Base-by-base conservation (phyloP, 2,113 vertebrate species). In the Toxotes chatareus region DNA sequence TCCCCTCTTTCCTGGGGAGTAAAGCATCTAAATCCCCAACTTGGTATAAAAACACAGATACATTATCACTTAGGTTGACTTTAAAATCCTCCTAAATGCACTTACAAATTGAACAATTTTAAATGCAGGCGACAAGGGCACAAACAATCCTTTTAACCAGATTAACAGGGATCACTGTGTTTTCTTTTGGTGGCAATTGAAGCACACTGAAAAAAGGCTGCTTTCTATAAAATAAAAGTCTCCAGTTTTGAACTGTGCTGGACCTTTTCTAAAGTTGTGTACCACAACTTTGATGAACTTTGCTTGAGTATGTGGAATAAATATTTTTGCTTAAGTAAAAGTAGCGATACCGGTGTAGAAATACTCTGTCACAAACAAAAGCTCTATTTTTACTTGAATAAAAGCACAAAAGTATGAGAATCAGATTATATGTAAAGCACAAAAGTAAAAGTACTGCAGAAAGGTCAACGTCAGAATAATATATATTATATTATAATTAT, bases 1-100 rank as follows among this genome's bases (percentile, higher is more conserved):
- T 83, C 17, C 19, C 13, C 23, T 79, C 69, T 53, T 53, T 83
- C 68, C n/a, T 27, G 9, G 14, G 3, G 49, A 79, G 46, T 34
- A 11, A 76, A 44, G 5, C 4, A 21, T 34, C 21, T 1, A 63
- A 34, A 63, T 64, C 56, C 4, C 61, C 61, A 56, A 12, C n/a
- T 68, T 1, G 68, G 13, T 16, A 23, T 34, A 49, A 65, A 79
- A 64, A 46, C 44, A 67, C 8, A 55, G 9, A 34, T 16, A 60
- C 34, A 65, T 53, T 17, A 64, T 7, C 7, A 34, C 10, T 27
- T 7, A 16, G 44, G 13, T 46, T 46, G 44, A 46, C 19, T 21
- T 19, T 51, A 4, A 51, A 16, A 51, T 46, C 4, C 44, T 46
- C 44, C 44, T 46, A 4, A 46, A 46, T 32, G 5, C 16, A 61